Percentiles rank a stretch among this genome's conserved stretches.
These are phyloP conservation scores for Salvator merianae DNA, from an alignment of 2,113 vertebrate species.

Conservation along the genomic window DNA sequence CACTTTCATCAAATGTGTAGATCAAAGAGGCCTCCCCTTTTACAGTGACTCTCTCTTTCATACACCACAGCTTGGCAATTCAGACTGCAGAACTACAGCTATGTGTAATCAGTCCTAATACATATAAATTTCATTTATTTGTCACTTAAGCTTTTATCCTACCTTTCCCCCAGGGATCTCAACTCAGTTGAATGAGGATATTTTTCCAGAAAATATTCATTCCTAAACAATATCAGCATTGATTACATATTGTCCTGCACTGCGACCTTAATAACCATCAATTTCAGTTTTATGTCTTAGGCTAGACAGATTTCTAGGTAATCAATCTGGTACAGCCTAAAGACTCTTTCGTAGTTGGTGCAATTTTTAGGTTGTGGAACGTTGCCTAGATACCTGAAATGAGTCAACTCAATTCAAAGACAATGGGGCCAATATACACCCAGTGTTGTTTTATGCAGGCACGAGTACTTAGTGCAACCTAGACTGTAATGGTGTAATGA, in stretches of 20 bases:
- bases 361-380: slow-evolving; percentile 23
- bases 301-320: neutral
- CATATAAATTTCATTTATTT: too few species aligned
- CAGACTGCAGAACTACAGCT: neutral
- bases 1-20: neutral
- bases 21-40: neutral
- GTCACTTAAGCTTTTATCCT: neutral
- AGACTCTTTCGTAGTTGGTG: slow-evolving; percentile 30
- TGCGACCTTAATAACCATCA: slow-evolving; percentile 16
- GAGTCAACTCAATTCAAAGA: slow-evolving; percentile 40
- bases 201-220: slow-evolving; percentile 2
- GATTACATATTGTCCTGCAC: neutral
- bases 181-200: neutral
- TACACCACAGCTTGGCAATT: neutral
- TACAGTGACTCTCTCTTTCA: neutral
- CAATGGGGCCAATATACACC: slow-evolving; percentile 29
- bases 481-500: neutral
- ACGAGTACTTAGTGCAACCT: neutral
- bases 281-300: neutral
- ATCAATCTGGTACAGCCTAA: slow-evolving; percentile 15
- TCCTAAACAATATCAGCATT: neutral
- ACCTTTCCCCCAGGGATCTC: neutral
- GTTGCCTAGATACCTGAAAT: slow-evolving; percentile 44
- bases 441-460: slow-evolving; percentile 20
- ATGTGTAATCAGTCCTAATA: neutral